Base-by-base conservation (phyloP, 2,888 invertebrate genomes). In the Eupeodes luniger region DNA sequence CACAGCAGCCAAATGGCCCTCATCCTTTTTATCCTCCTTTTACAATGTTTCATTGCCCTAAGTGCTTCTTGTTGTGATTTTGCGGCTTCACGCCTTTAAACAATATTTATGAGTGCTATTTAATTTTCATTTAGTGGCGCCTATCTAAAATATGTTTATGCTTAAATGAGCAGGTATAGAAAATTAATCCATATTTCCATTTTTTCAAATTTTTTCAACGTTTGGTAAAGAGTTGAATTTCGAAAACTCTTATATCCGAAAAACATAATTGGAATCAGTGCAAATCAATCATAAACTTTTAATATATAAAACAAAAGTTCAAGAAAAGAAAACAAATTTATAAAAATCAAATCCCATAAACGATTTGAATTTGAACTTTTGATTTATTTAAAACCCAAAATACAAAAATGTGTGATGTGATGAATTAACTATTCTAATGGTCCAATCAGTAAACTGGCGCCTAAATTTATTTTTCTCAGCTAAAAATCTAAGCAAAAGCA, bases 51-150 rank as follows among this genome's bases (percentile, higher is more conserved):
- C 49, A 85, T 81, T 81, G 77, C 59, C 59, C 34, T 66, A n/a
- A 66, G 81, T 81, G 85, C 72, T 81, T 74, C 77, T 70, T 70
- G 79, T 72, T 44, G 53, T 81, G 72, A 66, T 67, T 81, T 85
- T 85, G 85, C 16, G 85, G 81, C 77, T 81, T 85, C 49, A 80
- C 80, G 57, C 80, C 44, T 47, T 47, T 59, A 19, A 16, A 53
- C 57, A 27, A 27, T 27, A 27, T 76, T 81, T 72, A 81, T 53
- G 53, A 81, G 53, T 62, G 40, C 62, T 49, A 70, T 47, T 49
- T 9, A 7, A 19, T 27, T 27, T 49, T 14, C 9, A 19, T 27
- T 27, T 66, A 85, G 76, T 85, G 85, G 85, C 81, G 85, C 81
- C 85, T 12, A 7, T 14, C 27, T 2, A 5, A 49, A 7, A 1